Conservation (phyloP, 2,797 vertebrate genomes). For the Gallinago nigripennis region DNA sequence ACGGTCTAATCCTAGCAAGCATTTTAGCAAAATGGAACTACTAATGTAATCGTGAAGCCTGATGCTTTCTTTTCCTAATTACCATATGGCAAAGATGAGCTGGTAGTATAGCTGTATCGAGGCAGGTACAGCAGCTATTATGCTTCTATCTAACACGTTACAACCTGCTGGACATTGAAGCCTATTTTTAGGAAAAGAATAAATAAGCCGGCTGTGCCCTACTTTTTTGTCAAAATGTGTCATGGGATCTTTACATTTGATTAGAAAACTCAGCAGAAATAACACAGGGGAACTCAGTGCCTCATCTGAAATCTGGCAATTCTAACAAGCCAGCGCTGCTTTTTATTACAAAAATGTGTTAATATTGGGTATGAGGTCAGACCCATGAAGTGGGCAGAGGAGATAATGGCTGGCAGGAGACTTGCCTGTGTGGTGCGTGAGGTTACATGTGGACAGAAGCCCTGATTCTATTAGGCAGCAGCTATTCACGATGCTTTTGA, state of each 20-base stretch:
- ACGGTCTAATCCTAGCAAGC: not conserved
- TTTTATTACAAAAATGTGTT: not conserved
- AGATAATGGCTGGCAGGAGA: not conserved
- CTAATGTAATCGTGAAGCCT: not conserved
- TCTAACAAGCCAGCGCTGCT: not conserved
- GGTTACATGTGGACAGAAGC: not conserved
- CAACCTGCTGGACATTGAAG: constrained; percentile 45
- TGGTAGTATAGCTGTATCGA: not conserved
- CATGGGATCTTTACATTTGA: constrained; percentile 48
- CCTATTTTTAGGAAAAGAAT: constrained; percentile 61
- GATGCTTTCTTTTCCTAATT: not conserved
- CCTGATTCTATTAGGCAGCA: not conserved
- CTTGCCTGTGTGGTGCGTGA: not conserved
- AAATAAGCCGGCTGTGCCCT: constrained; percentile 47
- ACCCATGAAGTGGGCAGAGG: not conserved
- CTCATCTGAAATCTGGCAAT: not conserved
- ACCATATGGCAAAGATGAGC: not conserved
- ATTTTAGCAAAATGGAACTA: constrained; percentile 4
- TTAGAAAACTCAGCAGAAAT: constrained; percentile 34
- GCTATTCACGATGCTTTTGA: not conserved
- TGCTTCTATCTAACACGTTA: constrained; percentile 10
- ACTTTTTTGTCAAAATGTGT: constrained; percentile 51
- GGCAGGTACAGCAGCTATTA: constrained; percentile 11
- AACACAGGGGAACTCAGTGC: not conserved
- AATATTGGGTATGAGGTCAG: not conserved